Conservation (phyloP, 1,140 invertebrate species). For the Procambarus clarkii region DNA sequence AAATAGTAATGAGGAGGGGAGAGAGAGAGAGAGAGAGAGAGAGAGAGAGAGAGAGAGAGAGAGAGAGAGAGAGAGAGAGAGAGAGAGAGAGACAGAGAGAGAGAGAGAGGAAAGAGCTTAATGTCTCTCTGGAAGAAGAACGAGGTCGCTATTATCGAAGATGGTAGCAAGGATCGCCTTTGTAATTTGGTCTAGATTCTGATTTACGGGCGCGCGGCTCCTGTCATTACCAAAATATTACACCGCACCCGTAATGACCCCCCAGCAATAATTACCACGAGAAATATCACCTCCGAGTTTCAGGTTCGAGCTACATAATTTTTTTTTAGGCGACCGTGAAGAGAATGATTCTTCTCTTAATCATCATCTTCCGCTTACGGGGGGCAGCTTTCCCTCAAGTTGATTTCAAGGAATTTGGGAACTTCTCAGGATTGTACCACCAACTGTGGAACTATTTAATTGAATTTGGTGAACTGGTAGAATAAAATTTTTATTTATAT, state of each 20-base stretch:
- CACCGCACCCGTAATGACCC: neutral
- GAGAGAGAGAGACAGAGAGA: neutral
- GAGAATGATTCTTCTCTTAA: neutral
- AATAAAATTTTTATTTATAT: no score
- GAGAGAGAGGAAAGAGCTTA: neutral
- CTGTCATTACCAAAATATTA: constrained; percentile 35
- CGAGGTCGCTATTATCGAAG: constrained; percentile 11
- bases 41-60: neutral
- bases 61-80: neutral
- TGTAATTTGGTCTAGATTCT: constrained; percentile 37
- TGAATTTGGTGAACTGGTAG: no score
- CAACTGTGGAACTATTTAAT: no score
- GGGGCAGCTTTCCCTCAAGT: neutral
- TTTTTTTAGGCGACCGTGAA: no score
- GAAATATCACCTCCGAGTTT: neutral
- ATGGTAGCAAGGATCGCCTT: neutral
- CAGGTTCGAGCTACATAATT: neutral
- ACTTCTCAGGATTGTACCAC: no score
- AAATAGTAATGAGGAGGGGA: no score
- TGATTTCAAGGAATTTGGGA: neutral
- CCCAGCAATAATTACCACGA: constrained; percentile 17
- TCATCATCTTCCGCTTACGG: neutral
- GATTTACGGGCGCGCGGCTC: neutral
- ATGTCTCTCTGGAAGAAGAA: neutral
- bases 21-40: neutral